Base-by-base conservation (phyloP, 2,797 vertebrate species). In the Enteromius viviparus region DNA sequence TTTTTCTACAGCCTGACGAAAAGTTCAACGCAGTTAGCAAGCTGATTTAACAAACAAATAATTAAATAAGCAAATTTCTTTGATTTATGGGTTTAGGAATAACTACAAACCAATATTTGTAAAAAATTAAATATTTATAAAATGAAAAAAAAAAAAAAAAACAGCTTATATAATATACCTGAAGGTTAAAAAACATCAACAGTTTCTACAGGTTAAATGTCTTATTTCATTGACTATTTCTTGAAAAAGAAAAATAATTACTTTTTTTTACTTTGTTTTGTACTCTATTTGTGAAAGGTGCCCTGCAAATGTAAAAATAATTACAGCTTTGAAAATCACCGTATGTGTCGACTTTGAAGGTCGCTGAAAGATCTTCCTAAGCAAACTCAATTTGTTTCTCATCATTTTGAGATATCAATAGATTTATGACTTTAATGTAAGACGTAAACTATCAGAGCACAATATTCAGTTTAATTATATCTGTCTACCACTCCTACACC, bases 331-430 rank as follows among this genome's bases (percentile, higher is more conserved):
- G 69, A 77, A 87, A 85, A 86, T 74, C 71, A 64, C 72, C 75
- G 70, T 76, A 49, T 80, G 14, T 29, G 81, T 26, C 78, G 71
- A 78, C 49, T 60, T 55, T 51, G 66, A 53, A 60, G 23, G 53
- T 65, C 77, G 62, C 84, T 84, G 78, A 74, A 82, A 64, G 15
- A 77, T 84, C 82, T 82, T 80, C 70, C 47, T 81, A 85, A 81
- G 82, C 77, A 83, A 81, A 89, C 86, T 90, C 90, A 88, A 93
- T 93, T 93, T 92, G 88, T 86, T 85, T 88, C 87, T 92, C 90
- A 87, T 92, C 92, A 92, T 92, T 92, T 91, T 84, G 71, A 75
- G 76, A 85, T 87, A 89, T 89, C 89, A 85, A 92, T 87, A 92
- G 90, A 89, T 89, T 76, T 87, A 86, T 62, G 37, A 82, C 85